Base-by-base conservation (phyloP, 2,113 vertebrate species). In the Blennius ocellaris region DNA sequence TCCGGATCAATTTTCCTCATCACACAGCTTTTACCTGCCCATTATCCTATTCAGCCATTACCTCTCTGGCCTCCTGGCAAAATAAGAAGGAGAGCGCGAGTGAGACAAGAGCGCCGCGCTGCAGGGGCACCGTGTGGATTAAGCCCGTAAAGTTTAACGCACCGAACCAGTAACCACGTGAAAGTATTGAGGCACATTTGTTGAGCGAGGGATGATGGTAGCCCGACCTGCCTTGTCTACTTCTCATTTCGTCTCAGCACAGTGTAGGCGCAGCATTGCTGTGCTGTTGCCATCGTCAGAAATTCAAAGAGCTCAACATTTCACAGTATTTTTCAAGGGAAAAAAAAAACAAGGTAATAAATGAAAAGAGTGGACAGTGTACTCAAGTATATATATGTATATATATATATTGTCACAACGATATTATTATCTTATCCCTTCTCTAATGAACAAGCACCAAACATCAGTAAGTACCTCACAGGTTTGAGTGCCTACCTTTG, bases 1-100 rank as follows among this genome's bases (percentile, higher is more conserved):
- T 87, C 65, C 78, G 78, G 80, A 86, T 87, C 85, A 86, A 88
- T 89, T 85, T 90, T 73, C 65, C 76, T 76, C 85, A 88, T 91
- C 87, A 84, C 68, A 78, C 87, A 57, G 82, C 76, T 82, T 85
- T 90, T 81, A 87, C 82, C 84, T 79, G 53, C 63, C 83, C 69
- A 88, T 87, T 88, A 88, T 89, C 83, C 75, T 81, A 81, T 89
- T 85, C 83, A 77, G 80, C 62, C 68, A 62, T 81, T 77, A 86
- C 79, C 62, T 53, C 49, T 45, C 52, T 49, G 81, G 83, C 69
- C 77, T 81, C 76, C 53, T 50, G 64, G 78, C 70, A 59, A 67
- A 81, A 57, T 48, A 51, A 76, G 51, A 45, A 60, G 48, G 44
- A 7, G 39, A 52, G 38, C 10, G 41, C 30, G 57, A 56, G 55